phyloP scores from a whole-genome alignment of 2,797 vertebrate species.

The Buceros bicornis region DNA sequence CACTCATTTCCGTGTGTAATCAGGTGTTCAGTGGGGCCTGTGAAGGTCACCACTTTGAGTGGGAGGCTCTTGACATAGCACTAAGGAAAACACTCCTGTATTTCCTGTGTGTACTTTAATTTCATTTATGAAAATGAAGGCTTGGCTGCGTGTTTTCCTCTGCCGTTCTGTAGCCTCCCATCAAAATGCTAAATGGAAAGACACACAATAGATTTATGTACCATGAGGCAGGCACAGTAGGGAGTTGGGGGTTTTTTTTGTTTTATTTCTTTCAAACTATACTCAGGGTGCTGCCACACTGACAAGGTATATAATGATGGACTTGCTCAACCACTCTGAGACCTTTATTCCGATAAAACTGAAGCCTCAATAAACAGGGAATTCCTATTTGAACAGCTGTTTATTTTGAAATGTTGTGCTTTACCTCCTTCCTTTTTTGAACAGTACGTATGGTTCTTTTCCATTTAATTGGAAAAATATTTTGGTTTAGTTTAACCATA shows the following conservation, averaged over 20 bases:
- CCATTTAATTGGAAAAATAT: conserved; percentile 13
- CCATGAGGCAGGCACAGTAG: conserved; percentile 75
- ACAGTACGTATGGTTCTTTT: not conserved
- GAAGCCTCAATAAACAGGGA: conserved; percentile 80
- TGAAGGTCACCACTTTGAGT: not conserved
- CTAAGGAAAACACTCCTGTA: conserved; percentile 39
- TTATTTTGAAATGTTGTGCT: conserved; percentile 67
- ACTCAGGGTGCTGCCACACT: conserved; percentile 80
- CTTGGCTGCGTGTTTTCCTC: conserved; percentile 70
- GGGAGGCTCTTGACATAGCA: conserved; percentile 2
- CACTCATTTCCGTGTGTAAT: not conserved
- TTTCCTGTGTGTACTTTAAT: conserved; percentile 42
- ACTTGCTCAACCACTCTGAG: conserved; percentile 78
- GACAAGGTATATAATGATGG: conserved; percentile 85
- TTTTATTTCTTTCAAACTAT: conserved; percentile 82
- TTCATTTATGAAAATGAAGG: conserved; percentile 67
- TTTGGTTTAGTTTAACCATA: not conserved
- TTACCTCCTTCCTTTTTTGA: conserved; percentile 49
- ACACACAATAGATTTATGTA: conserved; percentile 73
- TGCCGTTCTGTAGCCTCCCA: conserved; percentile 77
- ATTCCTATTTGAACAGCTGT: conserved; percentile 79
- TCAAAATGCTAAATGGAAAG: conserved; percentile 78
- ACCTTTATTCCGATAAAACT: conserved; percentile 74
- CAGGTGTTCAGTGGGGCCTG: not conserved
- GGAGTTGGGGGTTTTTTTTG: conserved; percentile 77